Evolutionary conservation across 2,888 invertebrate genomes (phyloP), one percentile per base, ranked within the genome.

Genomic region (Nysson spinosus): DNA sequence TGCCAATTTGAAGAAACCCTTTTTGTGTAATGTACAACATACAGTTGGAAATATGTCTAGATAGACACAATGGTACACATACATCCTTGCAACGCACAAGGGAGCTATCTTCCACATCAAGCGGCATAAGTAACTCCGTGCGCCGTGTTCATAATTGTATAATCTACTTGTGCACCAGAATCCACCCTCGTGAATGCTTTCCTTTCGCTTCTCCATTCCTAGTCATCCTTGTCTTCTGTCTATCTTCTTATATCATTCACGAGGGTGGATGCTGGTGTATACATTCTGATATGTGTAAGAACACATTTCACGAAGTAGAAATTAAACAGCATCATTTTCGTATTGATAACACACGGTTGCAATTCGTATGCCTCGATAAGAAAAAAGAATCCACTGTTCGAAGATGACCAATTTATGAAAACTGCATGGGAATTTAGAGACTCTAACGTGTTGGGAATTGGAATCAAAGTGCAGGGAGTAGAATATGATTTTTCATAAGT

Each of bases 131-230:
- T 67, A 69, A 72, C 75, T 66, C 67, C 77, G 77, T 73, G 72
- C 72, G 75, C 71, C 72, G 69, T 77, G 77, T 78, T 81, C 78
- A 81, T 82, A 83, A 83, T 83, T 80, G 82, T 75, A 79, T 83
- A 83, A 82, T 83, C 77, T 78, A 78, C 82, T 79, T 76, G 69
- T 66, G 70, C 75, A 72, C 78, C 72, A 76, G 77, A 75, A 79
- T 79, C 80, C 78, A 80, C 78, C 77, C 80, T 75, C 72, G 52
- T 70, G 66, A 54, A 72, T 54, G 55, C 34, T 55, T 50, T 47
- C 22, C 11, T 22, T 39, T 43, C 35, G 19, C 22, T 39, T 34
- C 65, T 35, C 39, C 42, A 17, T n/a, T 28, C 30, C 40, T 24
- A 20, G 0, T 26, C 19, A 20, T 4, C 16, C 24, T 20, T 4